Base-by-base conservation (phyloP, 2,797 vertebrate genomes). In the Numenius phaeopus region DNA sequence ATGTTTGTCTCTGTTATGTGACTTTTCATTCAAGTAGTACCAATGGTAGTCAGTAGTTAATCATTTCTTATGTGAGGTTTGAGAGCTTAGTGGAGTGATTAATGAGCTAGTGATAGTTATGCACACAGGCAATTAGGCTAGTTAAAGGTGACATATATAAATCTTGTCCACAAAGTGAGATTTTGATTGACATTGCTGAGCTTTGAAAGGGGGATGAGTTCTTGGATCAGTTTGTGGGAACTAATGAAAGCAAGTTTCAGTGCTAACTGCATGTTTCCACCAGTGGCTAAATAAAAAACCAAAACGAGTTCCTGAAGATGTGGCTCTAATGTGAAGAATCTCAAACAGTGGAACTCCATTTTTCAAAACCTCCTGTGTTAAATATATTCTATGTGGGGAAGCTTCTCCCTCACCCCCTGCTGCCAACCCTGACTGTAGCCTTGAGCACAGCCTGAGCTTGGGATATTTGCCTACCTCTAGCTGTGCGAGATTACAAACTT, bases 401-500 rank as follows among this genome's bases (percentile, higher is more conserved):
- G 26, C 50, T 81, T 78, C 30, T 75, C 30, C 16, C 29, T 9
- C 1, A 23, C 22, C n/a, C 15, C 34, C 52, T 29, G 11, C 30
- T 1, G 3, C 67, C 54, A 84, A 4, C 58, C 59, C 59, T 21
- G 7, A 46, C 89, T 73, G 37, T 46, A 77, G 67, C 75, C 67
- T 65, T 57, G 55, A 83, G 65, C 91, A 40, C 72, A 95, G 84
- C 52, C 44, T 67, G 59, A 52, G 78, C 70, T 64, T 52, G 50
- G 61, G 46, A 50, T 94, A 67, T 83, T 87, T 86, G 84, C 65
- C 65, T 90, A 0, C 42, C 49, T 93, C 87, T 84, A 23, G 83
- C 93, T 91, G 89, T 90, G 87, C 73, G 73, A 72, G 85, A 82
- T 91, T 47, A 73, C 61, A 84, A 9, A 87, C 42, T 87, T 55